Conservation (phyloP, 2,888 invertebrate genomes). For the Dilophus febrilis region DNA sequence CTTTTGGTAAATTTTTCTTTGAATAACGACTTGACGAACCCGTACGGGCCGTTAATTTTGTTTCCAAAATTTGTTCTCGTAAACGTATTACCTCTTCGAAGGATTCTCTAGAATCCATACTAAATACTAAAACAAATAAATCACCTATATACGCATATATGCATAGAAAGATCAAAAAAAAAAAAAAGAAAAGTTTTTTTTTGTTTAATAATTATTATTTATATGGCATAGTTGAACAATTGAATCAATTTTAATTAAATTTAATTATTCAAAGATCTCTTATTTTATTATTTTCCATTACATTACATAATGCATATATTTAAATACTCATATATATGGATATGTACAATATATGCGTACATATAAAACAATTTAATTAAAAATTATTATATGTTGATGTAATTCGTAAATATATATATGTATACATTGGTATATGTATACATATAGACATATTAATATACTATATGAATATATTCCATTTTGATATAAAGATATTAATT, state of each 20-base stretch:
- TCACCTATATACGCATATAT: slow-evolving; percentile 53
- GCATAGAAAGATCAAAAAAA: not conserved
- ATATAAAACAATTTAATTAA: no score
- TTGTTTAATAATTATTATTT: not conserved
- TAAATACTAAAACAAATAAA: slow-evolving; percentile 64
- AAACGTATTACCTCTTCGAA: slow-evolving; percentile 69
- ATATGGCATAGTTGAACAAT: no score
- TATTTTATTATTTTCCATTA: not conserved
- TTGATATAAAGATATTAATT: no score
- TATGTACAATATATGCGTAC: no score
- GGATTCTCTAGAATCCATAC: slow-evolving; percentile 69
- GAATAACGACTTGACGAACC: slow-evolving; percentile 38
- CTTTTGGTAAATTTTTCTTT: slow-evolving; percentile 47
- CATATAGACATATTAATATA: no score
- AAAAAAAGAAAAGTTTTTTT: no score
- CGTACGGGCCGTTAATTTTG: slow-evolving; percentile 53
- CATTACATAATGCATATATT: no score
- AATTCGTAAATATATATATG: no score
- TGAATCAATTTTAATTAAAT: not conserved
- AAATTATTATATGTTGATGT: no score
- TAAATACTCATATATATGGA: no score
- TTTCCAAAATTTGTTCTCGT: slow-evolving; percentile 66
- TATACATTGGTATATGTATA: no score
- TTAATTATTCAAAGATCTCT: not conserved
- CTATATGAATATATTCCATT: no score